These are phyloP conservation scores for Ranitomeya variabilis DNA, from an alignment of 2,113 vertebrate species.

Conservation along the genomic window DNA sequence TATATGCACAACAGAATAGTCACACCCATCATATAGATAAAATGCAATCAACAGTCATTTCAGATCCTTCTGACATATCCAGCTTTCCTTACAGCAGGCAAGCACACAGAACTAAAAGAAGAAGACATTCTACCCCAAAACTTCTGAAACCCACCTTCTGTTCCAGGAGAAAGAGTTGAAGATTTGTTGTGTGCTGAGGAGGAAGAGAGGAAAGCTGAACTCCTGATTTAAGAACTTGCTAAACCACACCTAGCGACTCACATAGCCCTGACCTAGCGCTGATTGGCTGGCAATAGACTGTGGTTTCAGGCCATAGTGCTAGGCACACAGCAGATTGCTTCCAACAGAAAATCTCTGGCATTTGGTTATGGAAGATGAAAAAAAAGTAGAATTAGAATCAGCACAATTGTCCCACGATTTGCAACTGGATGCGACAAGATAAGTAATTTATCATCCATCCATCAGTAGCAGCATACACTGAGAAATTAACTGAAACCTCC, in stretches of 20 bases:
- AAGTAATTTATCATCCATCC: too few relatives aligned
- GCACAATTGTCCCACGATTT: too few relatives aligned
- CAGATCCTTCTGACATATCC: background rate
- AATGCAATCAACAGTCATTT: background rate
- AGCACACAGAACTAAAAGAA: too few relatives aligned
- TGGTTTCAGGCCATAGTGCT: background rate
- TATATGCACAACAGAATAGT: background rate
- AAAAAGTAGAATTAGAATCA: too few relatives aligned
- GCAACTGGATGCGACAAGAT: too few relatives aligned
- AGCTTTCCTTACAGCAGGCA: background rate
- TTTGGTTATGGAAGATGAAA: background rate
- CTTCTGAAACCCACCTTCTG: constrained; percentile 14
- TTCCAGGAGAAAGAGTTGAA: background rate
- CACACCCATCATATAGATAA: background rate
- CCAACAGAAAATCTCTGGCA: background rate
- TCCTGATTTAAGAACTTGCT: constrained; percentile 35
- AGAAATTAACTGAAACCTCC: too few relatives aligned
- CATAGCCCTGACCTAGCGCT: background rate
- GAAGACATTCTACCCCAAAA: background rate
- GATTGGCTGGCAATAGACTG: constrained; percentile 48
- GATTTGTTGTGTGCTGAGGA: background rate
- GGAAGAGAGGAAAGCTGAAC: background rate
- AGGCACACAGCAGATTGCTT: background rate
- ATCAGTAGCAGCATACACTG: too few relatives aligned
- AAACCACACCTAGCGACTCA: constrained; percentile 60